Evolutionary conservation across 2,888 invertebrate genomes (phyloP), one percentile per base, ranked within the genome.

Genomic region (Agrenia bidenticulata): DNA sequence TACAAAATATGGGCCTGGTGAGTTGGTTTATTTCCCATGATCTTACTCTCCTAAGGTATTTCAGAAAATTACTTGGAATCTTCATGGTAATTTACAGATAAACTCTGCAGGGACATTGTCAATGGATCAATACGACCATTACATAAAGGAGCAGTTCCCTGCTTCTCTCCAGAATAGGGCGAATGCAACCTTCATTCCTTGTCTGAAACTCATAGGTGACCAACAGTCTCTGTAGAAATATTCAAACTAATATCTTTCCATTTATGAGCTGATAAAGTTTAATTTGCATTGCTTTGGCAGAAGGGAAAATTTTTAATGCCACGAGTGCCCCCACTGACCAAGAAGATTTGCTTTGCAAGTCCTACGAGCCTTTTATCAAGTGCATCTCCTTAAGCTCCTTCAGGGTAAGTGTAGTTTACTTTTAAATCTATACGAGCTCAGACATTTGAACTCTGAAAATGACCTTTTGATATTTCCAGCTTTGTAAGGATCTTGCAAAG

Each of bases 341-440:
- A n/a, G 71, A 73, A 23, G 71, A 66, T 32, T 11, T 11, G 41
- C 62, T 62, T 17, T 73, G 72, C 53, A 67, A 68, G 24, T 42
- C 70, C 21, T 75, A 75, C 59, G 67, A 70, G 37, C 72, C 73
- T 17, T 45, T 75, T 4, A 54, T 73, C 4, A 75, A 70, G 45
- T 75, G 75, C 45, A 45, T 72, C 11, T 64, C 63, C 19, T 13
- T 59, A 17, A 68, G 63, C 27, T 68, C 59, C 21, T 37, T 64
- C 24, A 64, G 62, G 37, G 68, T 65, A 60, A 68, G 59, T 11
- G 15, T 19, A 17, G 9, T 4, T 32, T 17, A 51, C 21, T 51
- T n/a, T 7, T 49, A n/a, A n/a, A n/a, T n/a, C n/a, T n/a, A n/a
- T n/a, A n/a, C n/a, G n/a, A n/a, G n/a, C n/a, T n/a, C n/a, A n/a